Evolutionary conservation across 1,140 invertebrate genomes (phyloP).

Genomic region (Physella acuta): DNA sequence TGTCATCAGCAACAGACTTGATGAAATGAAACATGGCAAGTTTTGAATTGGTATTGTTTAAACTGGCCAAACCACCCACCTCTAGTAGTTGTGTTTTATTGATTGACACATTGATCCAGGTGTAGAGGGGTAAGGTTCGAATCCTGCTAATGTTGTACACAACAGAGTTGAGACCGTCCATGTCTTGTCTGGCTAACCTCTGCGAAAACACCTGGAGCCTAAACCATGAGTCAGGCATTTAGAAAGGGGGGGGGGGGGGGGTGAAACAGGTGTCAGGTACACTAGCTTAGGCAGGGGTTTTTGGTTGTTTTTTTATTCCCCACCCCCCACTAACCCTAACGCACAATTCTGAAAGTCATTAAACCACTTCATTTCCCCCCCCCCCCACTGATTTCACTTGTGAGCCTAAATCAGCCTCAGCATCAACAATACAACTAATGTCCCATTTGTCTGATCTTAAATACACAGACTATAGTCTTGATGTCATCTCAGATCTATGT

Average conservation of each 20-base stretch:
- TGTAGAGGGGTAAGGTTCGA: neutral
- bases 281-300: too few species aligned
- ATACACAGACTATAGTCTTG: neutral
- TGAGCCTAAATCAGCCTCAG: neutral
- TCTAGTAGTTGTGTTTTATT: neutral
- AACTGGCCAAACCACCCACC: neutral
- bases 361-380: too few species aligned
- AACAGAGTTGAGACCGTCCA: slow-evolving; percentile 1
- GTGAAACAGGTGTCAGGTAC: too few species aligned
- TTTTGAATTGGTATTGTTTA: neutral
- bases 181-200: neutral
- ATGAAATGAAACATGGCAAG: neutral
- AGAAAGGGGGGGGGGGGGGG: too few species aligned
- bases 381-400: too few species aligned
- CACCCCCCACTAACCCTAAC: too few species aligned
- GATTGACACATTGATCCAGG: neutral
- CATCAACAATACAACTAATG: neutral
- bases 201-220: neutral
- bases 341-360: too few species aligned
- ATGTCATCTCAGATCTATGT: neutral
- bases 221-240: too few species aligned
- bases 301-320: too few species aligned
- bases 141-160: neutral
- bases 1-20: neutral
- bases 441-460: neutral